Conservation (phyloP, 1,140 invertebrate species). For the Calephelis nemesis region DNA sequence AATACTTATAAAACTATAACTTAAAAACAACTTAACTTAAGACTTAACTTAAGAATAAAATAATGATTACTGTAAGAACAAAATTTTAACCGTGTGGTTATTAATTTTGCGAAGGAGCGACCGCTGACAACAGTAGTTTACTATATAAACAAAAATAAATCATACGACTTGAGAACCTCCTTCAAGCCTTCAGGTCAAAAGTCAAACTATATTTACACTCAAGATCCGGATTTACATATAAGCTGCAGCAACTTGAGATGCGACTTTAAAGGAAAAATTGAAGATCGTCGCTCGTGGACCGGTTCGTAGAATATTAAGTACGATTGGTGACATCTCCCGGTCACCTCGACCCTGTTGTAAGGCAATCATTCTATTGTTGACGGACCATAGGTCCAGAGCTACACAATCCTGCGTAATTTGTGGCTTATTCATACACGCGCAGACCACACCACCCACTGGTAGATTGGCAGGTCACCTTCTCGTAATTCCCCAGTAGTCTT, state of each 20-base stretch:
- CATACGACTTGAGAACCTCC: too few relatives aligned
- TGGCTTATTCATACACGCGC: background rate
- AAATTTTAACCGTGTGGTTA: too few relatives aligned
- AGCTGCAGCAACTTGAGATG: background rate
- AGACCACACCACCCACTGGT: too few relatives aligned
- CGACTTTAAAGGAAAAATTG: background rate
- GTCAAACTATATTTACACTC: background rate
- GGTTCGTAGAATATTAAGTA: slow-evolving; percentile 3
- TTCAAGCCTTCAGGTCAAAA: background rate
- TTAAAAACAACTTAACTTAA: too few relatives aligned
- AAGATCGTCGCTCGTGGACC: background rate
- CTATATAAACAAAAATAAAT: too few relatives aligned
- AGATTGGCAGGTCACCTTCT: too few relatives aligned
- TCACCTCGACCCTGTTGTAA: slow-evolving; percentile 11
- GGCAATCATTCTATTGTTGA: slow-evolving; percentile 6
- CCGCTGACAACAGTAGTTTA: too few relatives aligned
- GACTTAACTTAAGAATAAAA: too few relatives aligned
- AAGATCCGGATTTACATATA: background rate
- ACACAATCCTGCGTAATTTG: background rate
- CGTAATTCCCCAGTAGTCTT: too few relatives aligned
- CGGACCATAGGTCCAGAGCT: background rate
- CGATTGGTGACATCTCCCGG: background rate
- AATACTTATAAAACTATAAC: too few relatives aligned
- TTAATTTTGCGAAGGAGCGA: too few relatives aligned
- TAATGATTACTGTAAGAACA: too few relatives aligned